Evolutionary conservation across 2,888 invertebrate species (phyloP).

Genomic region (Morpho achilles): DNA sequence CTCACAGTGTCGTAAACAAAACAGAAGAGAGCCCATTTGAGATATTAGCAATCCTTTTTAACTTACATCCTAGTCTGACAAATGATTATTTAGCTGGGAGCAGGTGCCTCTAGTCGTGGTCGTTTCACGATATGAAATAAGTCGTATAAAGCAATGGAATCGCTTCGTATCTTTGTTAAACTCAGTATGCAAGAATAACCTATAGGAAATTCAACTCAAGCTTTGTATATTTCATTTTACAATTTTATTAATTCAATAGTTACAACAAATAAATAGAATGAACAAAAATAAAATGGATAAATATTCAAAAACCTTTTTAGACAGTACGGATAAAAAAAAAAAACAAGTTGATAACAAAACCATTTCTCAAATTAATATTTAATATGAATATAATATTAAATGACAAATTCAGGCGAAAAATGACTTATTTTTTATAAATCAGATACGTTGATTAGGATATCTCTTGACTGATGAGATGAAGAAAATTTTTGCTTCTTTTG

Average conservation of each 20-base stretch:
- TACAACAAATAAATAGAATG: too few relatives aligned
- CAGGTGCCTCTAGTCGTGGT: slow-evolving; percentile 47
- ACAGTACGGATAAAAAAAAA: too few relatives aligned
- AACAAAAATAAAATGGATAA: background rate
- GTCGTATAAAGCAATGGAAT: slow-evolving; percentile 23
- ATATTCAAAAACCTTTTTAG: too few relatives aligned
- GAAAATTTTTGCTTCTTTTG: too few relatives aligned
- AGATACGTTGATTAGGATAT: slow-evolving; percentile 23
- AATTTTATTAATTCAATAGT: too few relatives aligned
- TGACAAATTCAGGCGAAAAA: too few relatives aligned
- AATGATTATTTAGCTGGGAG: slow-evolving; percentile 67
- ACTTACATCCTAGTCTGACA: slow-evolving; percentile 66
- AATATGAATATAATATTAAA: too few relatives aligned
- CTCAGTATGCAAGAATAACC: slow-evolving; percentile 4
- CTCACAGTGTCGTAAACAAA: slow-evolving; percentile 43
- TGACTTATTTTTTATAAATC: slow-evolving; percentile 2
- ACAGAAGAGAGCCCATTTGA: slow-evolving; percentile 42
- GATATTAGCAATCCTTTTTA: slow-evolving; percentile 67
- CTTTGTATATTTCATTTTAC: too few relatives aligned
- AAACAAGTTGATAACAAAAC: background rate
- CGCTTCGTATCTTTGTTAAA: slow-evolving; percentile 17
- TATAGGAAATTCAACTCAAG: background rate
- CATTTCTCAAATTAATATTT: too few relatives aligned
- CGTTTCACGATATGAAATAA: slow-evolving; percentile 29
- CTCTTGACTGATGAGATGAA: too few relatives aligned